Conservation (phyloP, 2,888 invertebrate genomes). For the Ptilodon capucinus region DNA sequence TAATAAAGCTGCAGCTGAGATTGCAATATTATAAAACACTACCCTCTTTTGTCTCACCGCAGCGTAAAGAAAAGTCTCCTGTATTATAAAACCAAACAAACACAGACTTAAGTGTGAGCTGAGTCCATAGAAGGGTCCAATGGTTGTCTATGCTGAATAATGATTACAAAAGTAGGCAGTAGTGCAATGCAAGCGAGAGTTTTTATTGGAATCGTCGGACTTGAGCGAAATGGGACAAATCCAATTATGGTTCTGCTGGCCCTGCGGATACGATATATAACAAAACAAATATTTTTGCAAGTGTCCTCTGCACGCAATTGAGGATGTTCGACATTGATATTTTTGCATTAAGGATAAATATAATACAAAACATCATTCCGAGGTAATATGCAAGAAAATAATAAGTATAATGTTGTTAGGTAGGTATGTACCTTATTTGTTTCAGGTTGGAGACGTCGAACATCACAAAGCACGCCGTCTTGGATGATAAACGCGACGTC, state of each 20-base stretch:
- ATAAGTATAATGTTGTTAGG: neutral
- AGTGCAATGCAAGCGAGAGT: constrained; percentile 21
- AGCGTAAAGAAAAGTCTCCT: neutral
- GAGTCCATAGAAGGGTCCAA: neutral
- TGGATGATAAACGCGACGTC: constrained; percentile 32
- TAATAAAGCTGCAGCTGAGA: constrained; percentile 2
- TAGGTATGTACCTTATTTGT: constrained; percentile 11
- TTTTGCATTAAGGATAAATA: neutral
- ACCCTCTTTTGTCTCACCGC: neutral
- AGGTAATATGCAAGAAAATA: neutral
- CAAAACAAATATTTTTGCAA: constrained; percentile 43
- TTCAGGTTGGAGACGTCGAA: constrained; percentile 10
- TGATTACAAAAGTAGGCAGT: constrained; percentile 15
- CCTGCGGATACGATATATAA: constrained; percentile 26
- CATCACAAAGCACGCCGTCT: constrained; percentile 17
- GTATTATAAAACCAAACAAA: neutral
- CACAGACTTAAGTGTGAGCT: neutral
- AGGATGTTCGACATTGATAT: constrained; percentile 12
- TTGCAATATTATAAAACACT: neutral
- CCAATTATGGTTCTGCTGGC: constrained; percentile 38
- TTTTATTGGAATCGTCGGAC: constrained; percentile 30
- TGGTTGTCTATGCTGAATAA: constrained; percentile 13
- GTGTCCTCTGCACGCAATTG: constrained; percentile 18
- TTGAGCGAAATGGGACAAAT: constrained; percentile 34
- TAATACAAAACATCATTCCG: neutral